Base-by-base conservation (phyloP, 2,113 vertebrate species). In the Platysternon megacephalum region DNA sequence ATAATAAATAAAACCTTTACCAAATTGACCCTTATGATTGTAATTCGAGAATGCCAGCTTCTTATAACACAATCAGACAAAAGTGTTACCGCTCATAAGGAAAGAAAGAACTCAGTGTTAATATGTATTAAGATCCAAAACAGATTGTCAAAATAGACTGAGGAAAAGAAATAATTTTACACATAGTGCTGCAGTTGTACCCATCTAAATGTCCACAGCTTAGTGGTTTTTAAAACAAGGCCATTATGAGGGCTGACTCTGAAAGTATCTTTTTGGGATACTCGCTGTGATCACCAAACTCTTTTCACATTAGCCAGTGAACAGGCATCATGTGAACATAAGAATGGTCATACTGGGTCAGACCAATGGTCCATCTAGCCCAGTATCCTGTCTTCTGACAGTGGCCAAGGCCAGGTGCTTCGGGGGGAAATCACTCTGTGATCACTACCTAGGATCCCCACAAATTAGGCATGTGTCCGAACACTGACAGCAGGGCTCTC, bases 21-120 rank as follows among this genome's bases (percentile, higher is more conserved):
- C 74, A 89, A 93, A 95, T 65, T 86, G 97, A 97, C 97, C 98
- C 87, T 96, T 96, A 93, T 29, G 94, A 95, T 96, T 97, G 39
- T 93, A 97, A 97, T 97, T 98, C 94, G 90, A 96, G 94, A 97
- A 90, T 16, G 94, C n/a, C 87, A 96, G 91, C 92, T 96, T 92
- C 93, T 96, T 93, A 85, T 86, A 92, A 93, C 0, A 11, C 91
- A 90, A 86, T 97, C 87, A 93, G 94, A 93, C 35, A 42, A 29
- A 49, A 88, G 53, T 80, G 86, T 88, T 91, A 21, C 82, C 93
- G 91, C 84, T 95, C 91, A 39, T 17, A 91, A 96, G 89, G 56
- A 32, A 61, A 61, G 26, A 56, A 56, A 44, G 82, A 94, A 28
- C 29, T 91, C 4, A 0, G 52, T 42, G 81, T 55, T 84, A n/a